phyloP scores from a whole-genome alignment of 2,113 vertebrate genomes.

The Sminthopsis crassicaudata region DNA sequence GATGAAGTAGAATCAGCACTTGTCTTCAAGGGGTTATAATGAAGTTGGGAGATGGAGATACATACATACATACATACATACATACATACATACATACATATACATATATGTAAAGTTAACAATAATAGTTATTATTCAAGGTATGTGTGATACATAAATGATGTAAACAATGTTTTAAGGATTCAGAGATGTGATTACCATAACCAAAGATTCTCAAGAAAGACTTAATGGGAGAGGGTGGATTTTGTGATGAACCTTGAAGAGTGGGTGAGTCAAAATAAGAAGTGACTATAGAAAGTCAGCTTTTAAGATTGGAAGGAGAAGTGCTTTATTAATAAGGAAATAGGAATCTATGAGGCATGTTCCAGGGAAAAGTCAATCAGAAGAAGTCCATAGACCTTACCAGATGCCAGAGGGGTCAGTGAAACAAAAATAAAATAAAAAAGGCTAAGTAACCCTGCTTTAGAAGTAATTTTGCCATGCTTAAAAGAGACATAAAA shows the following conservation, averaged over 20 bases:
- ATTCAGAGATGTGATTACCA: neutral
- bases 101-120: no score
- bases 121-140: no score
- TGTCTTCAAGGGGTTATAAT: no score
- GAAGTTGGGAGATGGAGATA: no score
- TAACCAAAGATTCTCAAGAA: neutral
- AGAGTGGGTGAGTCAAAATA: neutral
- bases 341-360: neutral
- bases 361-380: neutral
- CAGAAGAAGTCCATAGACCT: neutral
- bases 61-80: no score
- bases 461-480: neutral
- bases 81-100: no score
- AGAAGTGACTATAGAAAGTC: neutral
- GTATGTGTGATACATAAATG: no score
- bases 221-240: neutral
- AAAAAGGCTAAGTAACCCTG: neutral
- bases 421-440: no score
- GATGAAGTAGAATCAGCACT: neutral
- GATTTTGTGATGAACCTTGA: neutral
- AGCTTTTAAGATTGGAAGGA: neutral
- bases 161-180: neutral
- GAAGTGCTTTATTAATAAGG: neutral
- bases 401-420: neutral
- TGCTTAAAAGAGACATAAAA: neutral